Evolutionary conservation across 2,797 vertebrate genomes (phyloP).

Genomic region (Sebastes glaucus): DNA sequence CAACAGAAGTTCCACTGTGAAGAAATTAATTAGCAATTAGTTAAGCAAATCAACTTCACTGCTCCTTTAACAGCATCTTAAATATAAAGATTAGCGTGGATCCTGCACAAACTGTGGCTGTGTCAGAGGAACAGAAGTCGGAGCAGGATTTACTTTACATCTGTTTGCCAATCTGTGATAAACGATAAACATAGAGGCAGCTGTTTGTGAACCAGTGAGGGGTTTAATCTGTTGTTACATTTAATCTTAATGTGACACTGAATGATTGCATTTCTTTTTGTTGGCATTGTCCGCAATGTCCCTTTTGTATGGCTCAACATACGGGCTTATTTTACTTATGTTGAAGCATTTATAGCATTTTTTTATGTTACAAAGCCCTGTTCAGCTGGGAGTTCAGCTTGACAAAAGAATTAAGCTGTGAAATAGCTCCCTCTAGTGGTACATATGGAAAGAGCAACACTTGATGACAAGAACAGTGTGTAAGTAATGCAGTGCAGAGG

Average conservation of each 20-base stretch:
- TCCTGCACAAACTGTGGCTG: background rate
- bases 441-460: background rate
- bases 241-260: background rate
- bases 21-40: background rate
- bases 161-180: background rate
- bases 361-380: too few relatives aligned
- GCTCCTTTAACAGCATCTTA: background rate
- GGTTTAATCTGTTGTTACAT: background rate
- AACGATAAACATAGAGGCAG: background rate
- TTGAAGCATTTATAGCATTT: background rate
- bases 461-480: background rate
- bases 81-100: background rate
- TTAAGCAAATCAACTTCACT: background rate
- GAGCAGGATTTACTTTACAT: constrained; percentile 16
- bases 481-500: background rate
- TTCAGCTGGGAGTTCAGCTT: background rate
- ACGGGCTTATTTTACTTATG: background rate
- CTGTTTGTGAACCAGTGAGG: background rate
- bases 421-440: constrained; percentile 61
- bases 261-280: background rate
- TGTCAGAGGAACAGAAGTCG: background rate
- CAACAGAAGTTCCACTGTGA: background rate
- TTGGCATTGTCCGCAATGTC: background rate
- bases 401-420: background rate
- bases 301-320: background rate